Percentiles rank a stretch among this genome's conserved stretches.
phyloP scores from a whole-genome alignment of 2,113 vertebrate genomes.

The Petaurus breviceps region DNA sequence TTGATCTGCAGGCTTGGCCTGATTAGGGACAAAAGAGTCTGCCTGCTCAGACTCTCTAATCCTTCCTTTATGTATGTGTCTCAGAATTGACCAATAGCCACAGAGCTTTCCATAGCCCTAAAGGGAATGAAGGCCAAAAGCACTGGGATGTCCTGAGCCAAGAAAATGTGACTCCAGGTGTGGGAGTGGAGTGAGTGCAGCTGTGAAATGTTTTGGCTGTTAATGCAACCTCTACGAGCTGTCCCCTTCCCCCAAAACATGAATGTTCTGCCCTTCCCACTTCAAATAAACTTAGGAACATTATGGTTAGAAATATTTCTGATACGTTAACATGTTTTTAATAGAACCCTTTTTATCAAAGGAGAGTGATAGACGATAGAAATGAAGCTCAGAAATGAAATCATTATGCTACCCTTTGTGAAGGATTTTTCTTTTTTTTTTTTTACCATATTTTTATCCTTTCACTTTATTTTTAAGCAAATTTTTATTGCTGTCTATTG shows the following conservation, averaged over 20 bases:
- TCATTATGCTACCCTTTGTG: not conserved
- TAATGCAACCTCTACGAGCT: not conserved
- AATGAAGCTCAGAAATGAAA: not conserved
- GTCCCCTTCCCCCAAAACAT: not conserved
- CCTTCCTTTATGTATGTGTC: not conserved
- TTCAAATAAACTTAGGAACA: not conserved
- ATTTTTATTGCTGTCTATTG: not conserved
- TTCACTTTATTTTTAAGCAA: not conserved
- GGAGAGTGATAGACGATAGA: not conserved
- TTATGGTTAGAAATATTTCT: not conserved
- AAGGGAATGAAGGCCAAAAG: not conserved
- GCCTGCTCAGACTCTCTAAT: not conserved
- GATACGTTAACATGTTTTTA: not conserved
- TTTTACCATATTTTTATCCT: not conserved
- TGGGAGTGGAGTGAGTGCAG: not conserved
- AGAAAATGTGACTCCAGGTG: not conserved
- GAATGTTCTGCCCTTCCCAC: not conserved
- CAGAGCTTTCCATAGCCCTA: not conserved
- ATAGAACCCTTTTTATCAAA: not conserved
- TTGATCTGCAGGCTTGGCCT: not conserved
- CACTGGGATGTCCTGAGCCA: not conserved
- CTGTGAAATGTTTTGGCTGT: not conserved
- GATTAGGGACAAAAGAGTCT: not conserved
- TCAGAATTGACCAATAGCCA: not conserved
- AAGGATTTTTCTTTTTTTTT: not conserved